These are phyloP conservation scores for Equus quagga DNA, from an alignment of 2,113 vertebrate species.

Conservation along the genomic window DNA sequence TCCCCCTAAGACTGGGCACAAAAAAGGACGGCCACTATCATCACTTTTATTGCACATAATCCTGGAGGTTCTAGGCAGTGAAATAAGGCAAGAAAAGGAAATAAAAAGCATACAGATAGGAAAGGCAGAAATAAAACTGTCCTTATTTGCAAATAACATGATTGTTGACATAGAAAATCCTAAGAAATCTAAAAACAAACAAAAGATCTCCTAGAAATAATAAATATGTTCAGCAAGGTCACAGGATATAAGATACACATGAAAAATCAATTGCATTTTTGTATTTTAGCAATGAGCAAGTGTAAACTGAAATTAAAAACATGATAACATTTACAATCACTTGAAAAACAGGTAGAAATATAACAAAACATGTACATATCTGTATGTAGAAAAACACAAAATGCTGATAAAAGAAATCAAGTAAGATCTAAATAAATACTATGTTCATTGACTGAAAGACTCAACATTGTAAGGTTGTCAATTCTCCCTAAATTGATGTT, in stretches of 20 bases:
- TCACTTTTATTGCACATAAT: not conserved
- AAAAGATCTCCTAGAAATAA: not conserved
- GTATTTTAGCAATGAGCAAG: not conserved
- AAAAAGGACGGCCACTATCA: not conserved
- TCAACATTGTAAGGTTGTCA: not conserved
- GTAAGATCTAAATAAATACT: not conserved
- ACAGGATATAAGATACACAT: not conserved
- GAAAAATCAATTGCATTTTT: not conserved
- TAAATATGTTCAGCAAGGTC: not conserved
- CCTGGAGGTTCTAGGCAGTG: not conserved
- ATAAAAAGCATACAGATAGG: not conserved
- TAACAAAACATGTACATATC: not conserved
- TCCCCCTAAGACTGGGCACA: not conserved
- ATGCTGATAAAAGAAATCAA: not conserved
- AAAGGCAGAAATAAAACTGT: not conserved
- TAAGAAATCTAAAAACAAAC: not conserved
- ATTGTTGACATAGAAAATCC: not conserved
- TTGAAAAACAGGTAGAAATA: not conserved
- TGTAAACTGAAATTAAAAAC: not conserved
- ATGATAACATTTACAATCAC: not conserved
- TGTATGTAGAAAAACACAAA: not conserved
- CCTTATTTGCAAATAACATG: not conserved
- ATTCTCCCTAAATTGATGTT: not conserved
- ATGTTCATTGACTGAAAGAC: not conserved
- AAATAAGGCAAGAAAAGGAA: not conserved